Evolutionary conservation across 2,113 vertebrate species (phyloP).

Genomic region (Haliaeetus leucogaster): DNA sequence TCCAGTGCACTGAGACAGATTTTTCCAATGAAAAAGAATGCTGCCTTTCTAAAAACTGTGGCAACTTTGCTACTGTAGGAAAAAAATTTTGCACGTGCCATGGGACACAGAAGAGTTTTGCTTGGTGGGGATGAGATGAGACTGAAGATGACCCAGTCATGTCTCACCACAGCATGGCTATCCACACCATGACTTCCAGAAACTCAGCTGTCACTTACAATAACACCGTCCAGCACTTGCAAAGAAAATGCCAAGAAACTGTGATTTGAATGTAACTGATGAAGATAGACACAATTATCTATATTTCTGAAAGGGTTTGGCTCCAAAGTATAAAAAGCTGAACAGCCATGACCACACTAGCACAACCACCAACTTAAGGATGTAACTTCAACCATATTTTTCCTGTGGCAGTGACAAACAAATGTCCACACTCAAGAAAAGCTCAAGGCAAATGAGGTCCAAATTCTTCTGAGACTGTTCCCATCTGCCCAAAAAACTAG

Average conservation of each 20-base stretch:
- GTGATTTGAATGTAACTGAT: background rate
- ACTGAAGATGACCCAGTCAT: background rate
- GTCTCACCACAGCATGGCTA: background rate
- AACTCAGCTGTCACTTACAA: background rate
- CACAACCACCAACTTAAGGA: fast-evolving
- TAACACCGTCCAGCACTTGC: background rate
- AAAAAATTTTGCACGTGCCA: background rate
- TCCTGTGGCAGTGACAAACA: background rate
- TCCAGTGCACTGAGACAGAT: background rate
- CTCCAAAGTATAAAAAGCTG: background rate
- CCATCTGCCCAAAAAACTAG: background rate
- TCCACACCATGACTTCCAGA: background rate
- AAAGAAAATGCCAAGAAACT: background rate
- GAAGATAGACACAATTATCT: background rate
- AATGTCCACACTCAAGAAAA: background rate
- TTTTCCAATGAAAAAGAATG: background rate
- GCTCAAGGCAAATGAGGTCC: background rate
- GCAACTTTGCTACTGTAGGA: background rate
- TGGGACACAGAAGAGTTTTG: background rate
- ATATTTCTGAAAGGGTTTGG: background rate
- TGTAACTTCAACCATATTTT: background rate
- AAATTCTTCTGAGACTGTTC: background rate
- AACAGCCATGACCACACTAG: background rate
- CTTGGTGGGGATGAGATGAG: background rate
- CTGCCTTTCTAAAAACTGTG: background rate